Base-by-base conservation (phyloP, 2,888 invertebrate genomes). In the Chalcis sispes region DNA sequence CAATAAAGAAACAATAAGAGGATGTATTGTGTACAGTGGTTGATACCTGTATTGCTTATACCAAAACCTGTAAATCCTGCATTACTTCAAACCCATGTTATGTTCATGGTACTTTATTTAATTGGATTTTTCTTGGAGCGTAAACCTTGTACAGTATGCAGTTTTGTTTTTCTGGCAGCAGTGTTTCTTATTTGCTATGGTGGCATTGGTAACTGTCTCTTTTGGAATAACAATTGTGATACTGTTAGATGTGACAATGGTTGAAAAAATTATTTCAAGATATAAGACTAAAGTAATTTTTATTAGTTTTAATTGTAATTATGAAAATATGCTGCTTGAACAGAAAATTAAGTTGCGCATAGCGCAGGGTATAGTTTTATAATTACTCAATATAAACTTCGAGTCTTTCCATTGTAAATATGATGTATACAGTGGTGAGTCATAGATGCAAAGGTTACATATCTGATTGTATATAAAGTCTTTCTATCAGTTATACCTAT, bases 21-120 rank as follows among this genome's bases (percentile, higher is more conserved):
- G 69, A 98, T 98, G 98, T 98, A 98, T 92, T 98, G 98, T 91
- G 93, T 98, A 85, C 98, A 98, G 92, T 98, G 97, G 95, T 91
- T 99, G 86, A 95, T 99, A 85, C 98, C 98, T 75, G 98, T 99
- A 83, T 91, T 99, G 80, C 92, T 99, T 81, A 98, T 99, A 89
- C 98, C 99, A 82, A 99, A 98, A 90, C 98, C 99, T 72, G 93
- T 98, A 80, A 98, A 99, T 90, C 98, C 98, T 84, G 97, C 97
- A 46, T 91, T 98, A 77, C 93, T 98, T 83, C 96, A 98, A 89
- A 98, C 98, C 71, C 97, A 98, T 89, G 97, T 98, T 77, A 96
- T 98, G 95, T 98, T 99, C 89, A 97, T 99, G 93, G 95, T 97
- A 80, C 91, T 99, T 69, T 99, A 99, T 90, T 90, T 99, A 82